Conservation (phyloP, 2,113 vertebrate species). For the Burhinus oedicnemus region DNA sequence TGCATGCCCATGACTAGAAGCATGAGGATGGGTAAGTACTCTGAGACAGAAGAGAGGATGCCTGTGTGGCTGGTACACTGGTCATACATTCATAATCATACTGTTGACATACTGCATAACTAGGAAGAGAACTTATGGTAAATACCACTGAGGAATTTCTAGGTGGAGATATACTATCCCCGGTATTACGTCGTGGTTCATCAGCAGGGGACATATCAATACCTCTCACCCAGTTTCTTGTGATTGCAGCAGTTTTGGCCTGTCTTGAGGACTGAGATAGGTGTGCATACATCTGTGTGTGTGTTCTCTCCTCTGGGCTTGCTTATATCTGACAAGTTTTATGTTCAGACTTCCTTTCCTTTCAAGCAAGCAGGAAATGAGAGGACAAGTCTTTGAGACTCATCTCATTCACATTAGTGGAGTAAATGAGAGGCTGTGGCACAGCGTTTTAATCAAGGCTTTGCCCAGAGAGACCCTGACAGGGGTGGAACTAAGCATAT, state of each 20-base stretch:
- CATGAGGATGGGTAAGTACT: background rate
- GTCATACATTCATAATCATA: background rate
- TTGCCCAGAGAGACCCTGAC: background rate
- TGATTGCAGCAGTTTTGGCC: background rate
- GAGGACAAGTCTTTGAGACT: background rate
- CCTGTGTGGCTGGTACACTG: background rate
- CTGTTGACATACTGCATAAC: background rate
- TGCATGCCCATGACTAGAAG: background rate
- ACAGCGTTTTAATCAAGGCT: background rate
- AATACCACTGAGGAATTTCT: background rate
- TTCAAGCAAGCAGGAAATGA: background rate
- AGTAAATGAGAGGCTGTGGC: background rate
- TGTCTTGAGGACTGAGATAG: background rate
- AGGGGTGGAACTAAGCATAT: background rate
- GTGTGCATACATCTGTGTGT: background rate
- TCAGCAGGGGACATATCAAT: background rate
- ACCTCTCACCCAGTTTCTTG: background rate
- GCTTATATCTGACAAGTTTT: background rate
- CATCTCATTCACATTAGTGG: background rate
- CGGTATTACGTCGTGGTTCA: background rate
- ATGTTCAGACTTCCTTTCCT: background rate
- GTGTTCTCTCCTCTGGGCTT: background rate
- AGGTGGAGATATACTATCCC: background rate
- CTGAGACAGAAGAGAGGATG: background rate
- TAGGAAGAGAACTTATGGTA: background rate